These are phyloP conservation scores for Morelia viridis DNA, from an alignment of 2,797 vertebrate species.

Conservation along the genomic window DNA sequence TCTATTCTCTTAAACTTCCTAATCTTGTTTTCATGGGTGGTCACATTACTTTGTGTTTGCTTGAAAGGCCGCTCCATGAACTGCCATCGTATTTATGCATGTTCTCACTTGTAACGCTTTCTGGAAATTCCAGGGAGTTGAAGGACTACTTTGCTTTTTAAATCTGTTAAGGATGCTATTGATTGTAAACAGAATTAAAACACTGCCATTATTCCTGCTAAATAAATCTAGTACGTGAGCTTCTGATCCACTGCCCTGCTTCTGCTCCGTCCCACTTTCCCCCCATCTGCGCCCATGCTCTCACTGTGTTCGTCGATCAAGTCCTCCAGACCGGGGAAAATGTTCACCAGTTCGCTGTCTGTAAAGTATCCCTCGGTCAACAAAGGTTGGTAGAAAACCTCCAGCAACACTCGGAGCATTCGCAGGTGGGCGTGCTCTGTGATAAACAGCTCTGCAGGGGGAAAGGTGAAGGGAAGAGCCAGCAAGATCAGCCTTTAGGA, in stretches of 20 bases:
- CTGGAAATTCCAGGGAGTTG: not conserved
- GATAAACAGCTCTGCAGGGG: conserved; percentile 83
- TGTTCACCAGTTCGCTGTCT: conserved; percentile 77
- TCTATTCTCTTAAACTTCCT: not conserved
- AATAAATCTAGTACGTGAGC: not conserved
- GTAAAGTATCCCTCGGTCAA: conserved; percentile 75
- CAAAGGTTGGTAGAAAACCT: conserved; percentile 86
- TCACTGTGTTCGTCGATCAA: conserved; percentile 90
- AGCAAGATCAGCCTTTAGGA: not conserved
- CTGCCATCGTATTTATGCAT: not conserved
- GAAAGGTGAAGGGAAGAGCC: not conserved
- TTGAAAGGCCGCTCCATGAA: not conserved
- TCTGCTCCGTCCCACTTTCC: rapidly evolving
- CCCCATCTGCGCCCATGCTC: not conserved
- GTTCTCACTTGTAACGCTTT: not conserved
- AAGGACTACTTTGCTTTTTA: not conserved
- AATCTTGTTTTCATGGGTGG: too few species aligned
- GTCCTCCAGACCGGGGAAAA: conserved; percentile 89
- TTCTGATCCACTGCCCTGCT: not conserved
- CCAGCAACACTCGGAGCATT: conserved; percentile 88
- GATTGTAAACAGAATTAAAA: not conserved
- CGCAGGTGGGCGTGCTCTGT: conserved; percentile 90
- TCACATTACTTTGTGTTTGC: too few species aligned
- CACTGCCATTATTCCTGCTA: not conserved
- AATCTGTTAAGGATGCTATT: not conserved